These are phyloP conservation scores for Sphenopsis melanotis DNA, from an alignment of 2,797 vertebrate genomes.

Conservation along the genomic window DNA sequence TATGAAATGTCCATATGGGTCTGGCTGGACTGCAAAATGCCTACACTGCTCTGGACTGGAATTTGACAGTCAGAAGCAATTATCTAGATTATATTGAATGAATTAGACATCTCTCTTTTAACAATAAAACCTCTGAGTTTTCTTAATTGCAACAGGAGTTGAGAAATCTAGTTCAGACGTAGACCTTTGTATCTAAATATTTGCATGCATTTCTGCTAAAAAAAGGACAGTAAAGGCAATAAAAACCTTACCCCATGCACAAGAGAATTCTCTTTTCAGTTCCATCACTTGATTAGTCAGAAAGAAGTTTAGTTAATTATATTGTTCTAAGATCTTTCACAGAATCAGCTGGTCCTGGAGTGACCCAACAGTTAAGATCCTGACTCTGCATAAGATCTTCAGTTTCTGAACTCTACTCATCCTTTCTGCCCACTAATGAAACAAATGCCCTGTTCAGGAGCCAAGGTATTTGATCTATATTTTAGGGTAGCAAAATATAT, in stretches of 20 bases:
- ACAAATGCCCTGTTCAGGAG: background rate
- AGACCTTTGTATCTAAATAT: background rate
- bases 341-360: background rate
- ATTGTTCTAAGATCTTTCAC: background rate
- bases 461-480: background rate
- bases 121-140: background rate
- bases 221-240: background rate
- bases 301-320: background rate
- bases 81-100: background rate
- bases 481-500: too few species aligned
- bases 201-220: background rate
- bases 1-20: background rate
- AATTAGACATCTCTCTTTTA: background rate
- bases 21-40: background rate
- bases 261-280: background rate
- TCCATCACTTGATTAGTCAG: background rate
- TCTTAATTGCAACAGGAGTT: background rate
- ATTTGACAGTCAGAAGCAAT: background rate
- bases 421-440: background rate
- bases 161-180: background rate
- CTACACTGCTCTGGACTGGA: background rate
- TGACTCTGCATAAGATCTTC: rapidly evolving
- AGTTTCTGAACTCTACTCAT: background rate
- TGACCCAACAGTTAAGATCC: background rate
- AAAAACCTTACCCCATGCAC: background rate